Evolutionary conservation across 1,140 invertebrate genomes (phyloP).

Genomic region (Danaus plexippus): DNA sequence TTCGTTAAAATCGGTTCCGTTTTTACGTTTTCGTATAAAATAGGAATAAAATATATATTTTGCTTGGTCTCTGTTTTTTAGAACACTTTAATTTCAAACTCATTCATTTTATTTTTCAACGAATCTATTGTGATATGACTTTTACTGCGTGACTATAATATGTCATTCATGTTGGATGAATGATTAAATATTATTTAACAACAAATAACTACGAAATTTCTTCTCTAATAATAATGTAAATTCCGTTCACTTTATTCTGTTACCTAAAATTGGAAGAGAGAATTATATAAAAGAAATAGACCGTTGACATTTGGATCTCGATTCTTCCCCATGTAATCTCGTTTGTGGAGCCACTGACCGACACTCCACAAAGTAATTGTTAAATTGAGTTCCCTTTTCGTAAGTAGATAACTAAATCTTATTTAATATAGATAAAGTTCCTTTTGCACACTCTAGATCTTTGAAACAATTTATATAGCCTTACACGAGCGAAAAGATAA

Average conservation of each 20-base stretch:
- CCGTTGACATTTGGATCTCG: constrained; percentile 4
- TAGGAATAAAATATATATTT: too few relatives aligned
- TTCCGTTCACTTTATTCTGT: not conserved
- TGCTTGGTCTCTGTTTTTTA: constrained; percentile 3
- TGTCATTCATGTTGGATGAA: not conserved
- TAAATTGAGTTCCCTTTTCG: constrained; percentile 13
- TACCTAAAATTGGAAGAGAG: not conserved
- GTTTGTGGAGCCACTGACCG: constrained; percentile 11
- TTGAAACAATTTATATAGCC: constrained; percentile 5
- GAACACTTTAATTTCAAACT: constrained; percentile 8
- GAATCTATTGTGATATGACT: constrained; percentile 1
- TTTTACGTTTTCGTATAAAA: constrained; percentile 13
- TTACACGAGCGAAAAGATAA: constrained; percentile 11
- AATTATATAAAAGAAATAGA: constrained; percentile 2
- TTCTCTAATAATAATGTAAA: not conserved
- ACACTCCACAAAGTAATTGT: constrained; percentile 12
- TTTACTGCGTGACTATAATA: not conserved
- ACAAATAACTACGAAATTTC: not conserved
- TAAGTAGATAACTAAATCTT: constrained; percentile 13
- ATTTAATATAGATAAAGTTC: constrained; percentile 14
- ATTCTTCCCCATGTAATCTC: constrained; percentile 8
- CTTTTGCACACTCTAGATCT: constrained; percentile 8
- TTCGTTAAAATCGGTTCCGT: constrained; percentile 9
- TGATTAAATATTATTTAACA: not conserved
- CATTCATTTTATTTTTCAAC: not conserved